Evolutionary conservation across 2,797 vertebrate genomes (phyloP).

Genomic region (Strix occidentalis): DNA sequence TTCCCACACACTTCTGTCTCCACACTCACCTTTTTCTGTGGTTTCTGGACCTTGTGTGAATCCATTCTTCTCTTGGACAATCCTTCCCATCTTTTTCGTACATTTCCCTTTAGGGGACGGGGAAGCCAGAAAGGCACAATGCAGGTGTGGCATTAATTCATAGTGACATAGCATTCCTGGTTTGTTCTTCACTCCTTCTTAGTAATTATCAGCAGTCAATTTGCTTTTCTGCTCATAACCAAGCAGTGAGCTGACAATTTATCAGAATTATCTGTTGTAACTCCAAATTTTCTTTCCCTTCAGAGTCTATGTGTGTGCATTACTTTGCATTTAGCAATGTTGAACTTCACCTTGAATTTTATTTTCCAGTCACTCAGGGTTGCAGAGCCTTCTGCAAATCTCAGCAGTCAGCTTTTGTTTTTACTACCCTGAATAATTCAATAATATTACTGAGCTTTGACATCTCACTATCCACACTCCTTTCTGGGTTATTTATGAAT

Average conservation of each 20-base stretch:
- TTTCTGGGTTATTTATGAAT: background rate
- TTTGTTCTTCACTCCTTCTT: background rate
- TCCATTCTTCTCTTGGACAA: background rate
- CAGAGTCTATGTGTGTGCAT: background rate
- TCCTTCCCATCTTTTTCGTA: background rate
- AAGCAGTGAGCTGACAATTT: background rate
- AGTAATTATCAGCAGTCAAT: background rate
- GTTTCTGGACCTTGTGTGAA: background rate
- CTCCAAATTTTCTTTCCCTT: background rate
- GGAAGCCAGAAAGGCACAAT: too few species aligned
- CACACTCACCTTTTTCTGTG: background rate
- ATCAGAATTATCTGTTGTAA: background rate
- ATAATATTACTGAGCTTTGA: background rate
- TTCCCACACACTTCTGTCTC: background rate
- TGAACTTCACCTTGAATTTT: background rate
- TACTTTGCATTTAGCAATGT: background rate
- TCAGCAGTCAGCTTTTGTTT: background rate
- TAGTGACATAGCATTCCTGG: background rate
- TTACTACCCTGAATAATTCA: conserved; percentile 21
- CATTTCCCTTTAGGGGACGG: fast-evolving
- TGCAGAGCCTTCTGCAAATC: background rate
- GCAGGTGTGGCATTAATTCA: background rate
- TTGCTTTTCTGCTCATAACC: background rate
- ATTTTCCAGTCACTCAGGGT: background rate
- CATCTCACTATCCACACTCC: background rate